Conservation (phyloP, 1,140 invertebrate genomes). For the Drosophila jambulina region DNA sequence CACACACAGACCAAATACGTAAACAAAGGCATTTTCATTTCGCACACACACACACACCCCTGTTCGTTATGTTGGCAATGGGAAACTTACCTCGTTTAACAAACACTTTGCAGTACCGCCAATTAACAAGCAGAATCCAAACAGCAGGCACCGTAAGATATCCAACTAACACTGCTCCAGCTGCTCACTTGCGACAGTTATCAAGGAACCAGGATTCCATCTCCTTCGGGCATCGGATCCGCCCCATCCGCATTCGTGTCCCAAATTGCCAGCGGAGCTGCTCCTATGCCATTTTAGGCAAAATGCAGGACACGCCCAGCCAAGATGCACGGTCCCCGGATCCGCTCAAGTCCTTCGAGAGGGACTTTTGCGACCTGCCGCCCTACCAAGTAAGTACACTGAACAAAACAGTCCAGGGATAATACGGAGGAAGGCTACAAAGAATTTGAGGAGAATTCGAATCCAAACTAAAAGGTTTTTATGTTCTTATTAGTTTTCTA, state of each 20-base stretch:
- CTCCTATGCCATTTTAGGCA: slow-evolving; percentile 63
- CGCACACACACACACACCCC: slow-evolving; percentile 7
- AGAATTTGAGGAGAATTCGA: not conserved
- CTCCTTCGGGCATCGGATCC: slow-evolving; percentile 16
- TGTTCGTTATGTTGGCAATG: slow-evolving; percentile 47
- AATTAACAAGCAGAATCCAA: slow-evolving; percentile 40
- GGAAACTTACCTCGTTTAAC: slow-evolving; percentile 58
- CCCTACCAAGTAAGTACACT: slow-evolving; percentile 67
- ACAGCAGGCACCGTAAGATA: slow-evolving; percentile 34
- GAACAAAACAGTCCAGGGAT: not conserved
- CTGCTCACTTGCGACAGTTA: slow-evolving; percentile 4
- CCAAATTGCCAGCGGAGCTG: slow-evolving; percentile 11
- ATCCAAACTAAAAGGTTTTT: not conserved
- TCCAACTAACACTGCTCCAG: slow-evolving; percentile 34
- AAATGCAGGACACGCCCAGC: slow-evolving; percentile 46
- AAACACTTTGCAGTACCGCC: slow-evolving; percentile 67
- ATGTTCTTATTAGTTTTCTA: not conserved
- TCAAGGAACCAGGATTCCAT: not conserved
- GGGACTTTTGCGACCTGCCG: slow-evolving; percentile 62
- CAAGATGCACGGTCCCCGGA: slow-evolving; percentile 41
- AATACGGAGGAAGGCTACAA: not conserved
- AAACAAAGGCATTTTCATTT: slow-evolving; percentile 26
- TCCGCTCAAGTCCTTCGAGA: slow-evolving; percentile 41
- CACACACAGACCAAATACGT: slow-evolving; percentile 6
- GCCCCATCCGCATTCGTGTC: slow-evolving; percentile 18